Evolutionary conservation across 2,888 invertebrate species (phyloP).

Genomic region (Pecten maximus): DNA sequence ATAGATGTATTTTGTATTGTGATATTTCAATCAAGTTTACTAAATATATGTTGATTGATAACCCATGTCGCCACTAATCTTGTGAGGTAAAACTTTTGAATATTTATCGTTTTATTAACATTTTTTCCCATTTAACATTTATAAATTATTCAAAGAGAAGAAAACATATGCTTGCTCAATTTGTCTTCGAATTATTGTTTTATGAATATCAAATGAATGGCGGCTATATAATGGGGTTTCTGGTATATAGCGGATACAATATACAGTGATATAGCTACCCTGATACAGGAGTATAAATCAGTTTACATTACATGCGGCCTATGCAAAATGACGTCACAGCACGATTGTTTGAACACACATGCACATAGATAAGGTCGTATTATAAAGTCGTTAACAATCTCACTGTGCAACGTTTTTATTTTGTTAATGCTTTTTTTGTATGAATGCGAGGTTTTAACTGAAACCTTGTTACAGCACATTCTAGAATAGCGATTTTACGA

Average conservation of each 20-base stretch:
- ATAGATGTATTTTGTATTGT: not conserved
- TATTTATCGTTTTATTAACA: not conserved
- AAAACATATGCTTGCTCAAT: constrained; percentile 1
- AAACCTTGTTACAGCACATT: not conserved
- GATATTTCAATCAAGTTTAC: not conserved
- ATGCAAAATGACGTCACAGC: constrained; percentile 30
- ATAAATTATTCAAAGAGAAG: not conserved
- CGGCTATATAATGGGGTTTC: not conserved
- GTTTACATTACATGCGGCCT: not conserved
- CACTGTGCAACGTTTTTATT: not conserved
- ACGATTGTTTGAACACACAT: not conserved
- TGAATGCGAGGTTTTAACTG: not conserved
- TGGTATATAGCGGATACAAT: not conserved
- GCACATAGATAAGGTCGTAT: not conserved
- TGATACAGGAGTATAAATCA: not conserved
- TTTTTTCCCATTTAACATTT: not conserved
- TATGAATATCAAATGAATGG: not conserved
- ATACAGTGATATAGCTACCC: not conserved
- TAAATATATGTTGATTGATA: not conserved
- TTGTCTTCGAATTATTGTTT: not conserved
- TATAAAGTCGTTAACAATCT: not conserved
- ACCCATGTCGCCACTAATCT: not conserved
- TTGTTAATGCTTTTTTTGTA: not conserved
- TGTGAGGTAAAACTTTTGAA: not conserved
- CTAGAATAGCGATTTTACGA: not conserved